phyloP scores from a whole-genome alignment of 2,888 invertebrate genomes.

The Catocala sponsa region DNA sequence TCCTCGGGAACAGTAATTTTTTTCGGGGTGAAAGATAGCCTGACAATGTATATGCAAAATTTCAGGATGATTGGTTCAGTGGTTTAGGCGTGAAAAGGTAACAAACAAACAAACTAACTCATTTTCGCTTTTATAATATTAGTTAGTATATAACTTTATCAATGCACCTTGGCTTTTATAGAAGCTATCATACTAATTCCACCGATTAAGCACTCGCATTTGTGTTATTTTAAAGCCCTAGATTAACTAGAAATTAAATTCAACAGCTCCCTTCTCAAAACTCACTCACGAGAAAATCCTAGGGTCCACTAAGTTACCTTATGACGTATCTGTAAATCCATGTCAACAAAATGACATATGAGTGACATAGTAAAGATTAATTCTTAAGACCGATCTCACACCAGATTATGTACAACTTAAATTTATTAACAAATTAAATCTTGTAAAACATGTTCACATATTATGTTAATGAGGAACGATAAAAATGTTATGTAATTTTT shows the following conservation, averaged over 20 bases:
- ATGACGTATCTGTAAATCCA: slow-evolving; percentile 43
- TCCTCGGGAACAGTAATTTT: too few species aligned
- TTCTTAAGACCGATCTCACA: slow-evolving; percentile 46
- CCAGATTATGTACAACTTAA: slow-evolving; percentile 6
- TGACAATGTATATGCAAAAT: too few species aligned
- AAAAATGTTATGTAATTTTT: slow-evolving; percentile 11
- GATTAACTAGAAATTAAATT: background rate
- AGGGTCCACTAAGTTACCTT: slow-evolving; percentile 11
- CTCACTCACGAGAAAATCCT: slow-evolving; percentile 3
- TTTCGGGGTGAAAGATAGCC: too few species aligned
- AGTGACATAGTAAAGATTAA: slow-evolving; percentile 49
- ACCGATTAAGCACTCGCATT: too few species aligned
- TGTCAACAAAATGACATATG: slow-evolving; percentile 44
- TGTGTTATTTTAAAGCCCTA: background rate
- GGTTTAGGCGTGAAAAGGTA: too few species aligned
- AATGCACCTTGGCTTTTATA: too few species aligned
- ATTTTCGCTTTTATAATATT: too few species aligned
- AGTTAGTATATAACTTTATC: too few species aligned
- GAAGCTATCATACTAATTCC: too few species aligned
- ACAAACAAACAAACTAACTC: too few species aligned
- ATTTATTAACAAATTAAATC: slow-evolving; percentile 46
- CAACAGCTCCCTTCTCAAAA: background rate
- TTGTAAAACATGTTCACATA: slow-evolving; percentile 40
- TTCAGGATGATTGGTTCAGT: too few species aligned
- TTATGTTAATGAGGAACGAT: slow-evolving; percentile 37